A percentile compares a stretch with the other conserved stretches of the same genome.
Evolutionary conservation across 2,113 vertebrate genomes (phyloP).

Genomic region (Sinosuthora webbiana): DNA sequence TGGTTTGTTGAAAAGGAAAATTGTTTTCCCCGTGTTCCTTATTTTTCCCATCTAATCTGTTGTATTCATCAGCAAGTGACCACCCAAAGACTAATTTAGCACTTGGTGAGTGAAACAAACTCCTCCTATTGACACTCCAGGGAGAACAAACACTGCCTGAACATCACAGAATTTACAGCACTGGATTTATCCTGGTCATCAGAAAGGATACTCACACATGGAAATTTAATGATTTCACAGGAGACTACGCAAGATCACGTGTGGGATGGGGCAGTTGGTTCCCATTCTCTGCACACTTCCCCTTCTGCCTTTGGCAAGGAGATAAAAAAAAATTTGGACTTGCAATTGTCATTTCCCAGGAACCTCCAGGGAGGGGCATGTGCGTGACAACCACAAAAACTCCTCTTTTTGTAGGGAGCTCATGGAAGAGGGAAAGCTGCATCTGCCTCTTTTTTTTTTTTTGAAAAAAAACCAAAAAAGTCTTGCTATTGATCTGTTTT

Average conservation of each 20-base stretch:
- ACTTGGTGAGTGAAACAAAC: not conserved
- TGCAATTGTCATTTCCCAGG: not conserved
- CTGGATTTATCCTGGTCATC: not conserved
- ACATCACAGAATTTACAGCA: not conserved
- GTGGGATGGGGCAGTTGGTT: not conserved
- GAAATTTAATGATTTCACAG: not conserved
- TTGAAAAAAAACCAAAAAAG: too few species aligned
- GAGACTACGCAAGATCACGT: not conserved
- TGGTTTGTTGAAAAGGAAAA: not conserved
- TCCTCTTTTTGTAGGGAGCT: not conserved
- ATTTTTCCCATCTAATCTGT: not conserved
- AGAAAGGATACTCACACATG: not conserved
- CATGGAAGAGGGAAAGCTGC: not conserved
- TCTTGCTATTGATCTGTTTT: not conserved
- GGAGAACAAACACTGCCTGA: not conserved
- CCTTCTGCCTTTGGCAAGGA: not conserved
- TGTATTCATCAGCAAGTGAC: not conserved
- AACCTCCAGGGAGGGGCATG: not conserved
- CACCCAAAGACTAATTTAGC: not conserved
- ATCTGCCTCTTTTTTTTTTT: not conserved
- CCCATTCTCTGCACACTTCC: not conserved
- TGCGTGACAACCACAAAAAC: fast-evolving
- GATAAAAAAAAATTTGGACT: not conserved
- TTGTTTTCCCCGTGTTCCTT: not conserved
- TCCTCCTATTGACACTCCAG: not conserved